These are phyloP conservation scores for Brevimyrus niger DNA, from an alignment of 2,113 vertebrate species.

Conservation along the genomic window DNA sequence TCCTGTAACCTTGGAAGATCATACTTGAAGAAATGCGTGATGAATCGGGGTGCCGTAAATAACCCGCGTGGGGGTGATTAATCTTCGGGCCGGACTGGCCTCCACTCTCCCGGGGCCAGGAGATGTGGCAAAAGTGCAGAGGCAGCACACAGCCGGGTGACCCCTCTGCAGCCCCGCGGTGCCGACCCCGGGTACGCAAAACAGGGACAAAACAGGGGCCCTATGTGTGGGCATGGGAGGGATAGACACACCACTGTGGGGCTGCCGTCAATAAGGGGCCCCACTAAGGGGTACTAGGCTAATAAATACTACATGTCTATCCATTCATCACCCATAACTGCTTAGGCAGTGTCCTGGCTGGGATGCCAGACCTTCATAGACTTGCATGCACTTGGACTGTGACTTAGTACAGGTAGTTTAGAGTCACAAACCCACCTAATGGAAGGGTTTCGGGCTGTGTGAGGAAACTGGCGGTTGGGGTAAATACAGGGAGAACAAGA, in stretches of 20 bases:
- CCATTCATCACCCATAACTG: neutral
- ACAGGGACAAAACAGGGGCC: neutral
- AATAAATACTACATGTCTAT: neutral
- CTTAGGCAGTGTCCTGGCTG: neutral
- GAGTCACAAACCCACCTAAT: neutral
- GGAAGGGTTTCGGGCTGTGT: neutral
- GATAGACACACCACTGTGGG: neutral
- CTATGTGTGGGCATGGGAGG: neutral
- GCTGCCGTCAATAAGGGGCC: neutral
- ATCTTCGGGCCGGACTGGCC: conserved; percentile 27
- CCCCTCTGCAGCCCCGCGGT: conserved; percentile 35
- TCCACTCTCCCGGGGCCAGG: conserved; percentile 19
- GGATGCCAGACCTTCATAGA: neutral
- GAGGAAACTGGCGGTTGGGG: neutral
- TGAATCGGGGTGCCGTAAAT: conserved; percentile 47
- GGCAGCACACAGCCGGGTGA: conserved; percentile 26
- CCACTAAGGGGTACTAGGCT: neutral
- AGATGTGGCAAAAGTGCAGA: conserved; percentile 28
- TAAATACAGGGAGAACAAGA: neutral
- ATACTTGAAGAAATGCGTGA: conserved; percentile 27
- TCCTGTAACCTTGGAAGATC: conserved; percentile 50
- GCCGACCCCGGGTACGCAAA: neutral
- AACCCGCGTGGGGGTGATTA: conserved; percentile 47
- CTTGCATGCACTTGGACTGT: neutral
- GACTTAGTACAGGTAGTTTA: neutral